Base-by-base conservation (phyloP, 2,888 invertebrate species). In the Ypsolopha scabrella region DNA sequence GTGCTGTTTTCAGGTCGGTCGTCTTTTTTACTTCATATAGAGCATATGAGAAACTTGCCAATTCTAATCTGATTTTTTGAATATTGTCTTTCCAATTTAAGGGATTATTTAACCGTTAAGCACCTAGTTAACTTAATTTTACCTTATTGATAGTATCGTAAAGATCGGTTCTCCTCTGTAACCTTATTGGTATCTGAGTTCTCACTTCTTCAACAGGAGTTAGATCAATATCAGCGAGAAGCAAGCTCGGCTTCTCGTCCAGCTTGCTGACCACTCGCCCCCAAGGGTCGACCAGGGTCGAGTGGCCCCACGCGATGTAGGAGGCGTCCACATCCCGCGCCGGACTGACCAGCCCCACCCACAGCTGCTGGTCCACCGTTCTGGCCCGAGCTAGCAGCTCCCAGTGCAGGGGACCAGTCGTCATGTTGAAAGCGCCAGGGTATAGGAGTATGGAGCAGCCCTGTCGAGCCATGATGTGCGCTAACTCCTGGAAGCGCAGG, bases 351-450 rank as follows among this genome's bases (percentile, higher is more conserved):
- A 92, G 90, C n/a, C 93, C 94, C 41, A 97, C 94, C 85, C 91
- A 99, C 47, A 96, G 80, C 83, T 98, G 97, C 72, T 94, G 93
- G 80, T 98, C 98, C 37, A 91, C 87, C 38, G 98, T 97, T 48
- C 98, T 87, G 0, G 91, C 89, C 46, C 94, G 88, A 54, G 91
- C 92, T 13, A 98, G 81, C 6, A 96, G 74, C 68, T 96, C 94
- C 97, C 97, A 99, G 76, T 98, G 98, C 52, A 92, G 82, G 0
- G 97, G 97, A 0, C 98, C 98, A 0, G 98, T 98, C 1, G 95
- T 96, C 94, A 95, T 94, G 78, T 97, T 98, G 78, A 98, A 98
- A 1, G 98, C 97, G 34, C 93, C 97, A 0, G 98, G 98, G 81
- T 97, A 98, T 33, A 98, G 82, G 35, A 98, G 78, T 62, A 98